These are phyloP conservation scores for Tachuris rubrigastra DNA, from an alignment of 2,113 vertebrate genomes.

Conservation along the genomic window DNA sequence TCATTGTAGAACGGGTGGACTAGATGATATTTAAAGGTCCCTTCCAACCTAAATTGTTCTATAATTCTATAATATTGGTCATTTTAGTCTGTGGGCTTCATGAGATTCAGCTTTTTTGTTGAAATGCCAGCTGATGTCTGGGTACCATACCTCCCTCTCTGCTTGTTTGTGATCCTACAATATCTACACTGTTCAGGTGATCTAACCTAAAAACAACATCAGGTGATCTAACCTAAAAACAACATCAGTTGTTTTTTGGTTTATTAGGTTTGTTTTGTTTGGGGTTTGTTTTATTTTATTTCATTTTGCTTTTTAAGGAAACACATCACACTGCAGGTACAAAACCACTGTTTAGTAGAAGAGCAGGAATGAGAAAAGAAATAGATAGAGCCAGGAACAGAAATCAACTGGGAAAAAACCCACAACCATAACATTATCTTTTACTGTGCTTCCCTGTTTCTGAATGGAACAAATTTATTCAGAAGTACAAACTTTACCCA, in stretches of 20 bases:
- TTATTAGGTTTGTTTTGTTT: background rate
- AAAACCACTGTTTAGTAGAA: background rate
- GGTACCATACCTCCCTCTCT: too few relatives aligned
- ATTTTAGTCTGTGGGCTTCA: background rate
- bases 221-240: background rate
- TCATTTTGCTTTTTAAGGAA: background rate
- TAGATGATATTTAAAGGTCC: background rate
- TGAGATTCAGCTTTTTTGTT: background rate
- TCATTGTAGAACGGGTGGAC: background rate
- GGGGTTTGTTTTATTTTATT: accelerated
- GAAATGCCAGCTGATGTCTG: background rate
- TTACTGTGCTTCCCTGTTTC: background rate
- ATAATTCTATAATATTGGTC: background rate
- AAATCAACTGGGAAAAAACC: background rate
- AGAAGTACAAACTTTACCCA: background rate
- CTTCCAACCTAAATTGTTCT: background rate
- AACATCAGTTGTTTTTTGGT: background rate
- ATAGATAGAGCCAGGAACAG: background rate
- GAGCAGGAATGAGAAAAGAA: background rate
- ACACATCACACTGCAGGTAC: background rate
- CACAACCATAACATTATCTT: background rate
- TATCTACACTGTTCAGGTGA: background rate
- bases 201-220: background rate
- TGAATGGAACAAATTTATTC: background rate
- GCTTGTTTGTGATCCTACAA: background rate